These are phyloP conservation scores for Nomada goodeniana DNA, from an alignment of 2,888 invertebrate genomes.

Conservation along the genomic window DNA sequence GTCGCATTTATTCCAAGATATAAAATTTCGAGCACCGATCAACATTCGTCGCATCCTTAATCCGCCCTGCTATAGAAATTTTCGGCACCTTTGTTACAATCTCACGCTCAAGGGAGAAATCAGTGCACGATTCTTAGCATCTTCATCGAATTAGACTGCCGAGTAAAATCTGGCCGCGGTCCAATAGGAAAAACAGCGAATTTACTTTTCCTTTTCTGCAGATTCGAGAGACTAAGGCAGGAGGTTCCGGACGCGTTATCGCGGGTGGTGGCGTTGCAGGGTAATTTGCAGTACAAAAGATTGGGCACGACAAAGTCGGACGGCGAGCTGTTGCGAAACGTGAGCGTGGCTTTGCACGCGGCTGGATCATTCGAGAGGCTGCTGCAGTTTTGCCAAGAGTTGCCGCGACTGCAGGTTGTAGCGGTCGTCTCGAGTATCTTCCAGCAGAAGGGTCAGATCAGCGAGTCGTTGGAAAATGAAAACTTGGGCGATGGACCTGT, in stretches of 20 bases:
- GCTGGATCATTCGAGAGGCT: constrained; percentile 72
- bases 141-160: neutral
- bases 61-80: too few species aligned
- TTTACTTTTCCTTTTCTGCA: constrained; percentile 40
- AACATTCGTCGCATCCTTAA: too few species aligned
- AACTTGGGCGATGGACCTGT: constrained; percentile 66
- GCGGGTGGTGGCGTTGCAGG: constrained; percentile 73
- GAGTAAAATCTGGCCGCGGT: constrained; percentile 9
- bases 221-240: constrained; percentile 76
- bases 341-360: constrained; percentile 76
- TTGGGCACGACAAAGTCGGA: constrained; percentile 67
- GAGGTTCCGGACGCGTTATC: constrained; percentile 70
- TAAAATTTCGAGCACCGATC: too few species aligned
- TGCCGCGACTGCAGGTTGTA: constrained; percentile 69
- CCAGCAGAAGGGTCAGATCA: constrained; percentile 58
- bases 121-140: neutral
- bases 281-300: constrained; percentile 74
- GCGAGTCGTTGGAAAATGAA: constrained; percentile 62
- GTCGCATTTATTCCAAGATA: too few species aligned
- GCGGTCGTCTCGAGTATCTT: constrained; percentile 67
- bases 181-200: neutral
- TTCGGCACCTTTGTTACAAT: too few species aligned
- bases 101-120: neutral
- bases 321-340: constrained; percentile 52
- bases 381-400: constrained; percentile 68